Evolutionary conservation across 2,888 invertebrate species (phyloP).

Genomic region (Cryptophagus acutangulus): DNA sequence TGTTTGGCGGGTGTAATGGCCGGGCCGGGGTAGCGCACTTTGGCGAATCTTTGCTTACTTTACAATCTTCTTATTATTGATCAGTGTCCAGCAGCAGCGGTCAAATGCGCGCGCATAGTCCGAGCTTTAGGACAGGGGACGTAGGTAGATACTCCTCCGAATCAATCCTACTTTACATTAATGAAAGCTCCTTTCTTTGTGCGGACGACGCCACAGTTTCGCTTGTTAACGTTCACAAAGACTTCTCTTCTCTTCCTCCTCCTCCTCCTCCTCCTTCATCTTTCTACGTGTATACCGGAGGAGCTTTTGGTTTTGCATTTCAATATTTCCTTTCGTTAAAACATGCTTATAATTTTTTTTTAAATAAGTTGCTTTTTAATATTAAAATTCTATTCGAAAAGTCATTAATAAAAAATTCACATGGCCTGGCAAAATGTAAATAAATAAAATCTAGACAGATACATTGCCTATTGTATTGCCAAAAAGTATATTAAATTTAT

Average conservation of each 20-base stretch:
- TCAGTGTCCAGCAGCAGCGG: conserved; percentile 50
- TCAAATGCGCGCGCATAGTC: conserved; percentile 49
- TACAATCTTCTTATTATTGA: conserved; percentile 52
- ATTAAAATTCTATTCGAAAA: too few relatives aligned
- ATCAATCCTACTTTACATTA: conserved; percentile 40
- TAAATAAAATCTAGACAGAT: conserved; percentile 15
- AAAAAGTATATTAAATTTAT: conserved; percentile 34
- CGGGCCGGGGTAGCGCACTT: conserved; percentile 23
- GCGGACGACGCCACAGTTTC: conserved; percentile 30
- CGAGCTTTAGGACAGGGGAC: conserved; percentile 32
- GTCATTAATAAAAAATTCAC: too few relatives aligned
- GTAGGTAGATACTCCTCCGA: conserved; percentile 31
- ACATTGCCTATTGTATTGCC: conserved; percentile 13
- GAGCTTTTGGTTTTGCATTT: too few relatives aligned
- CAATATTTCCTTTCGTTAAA: too few relatives aligned
- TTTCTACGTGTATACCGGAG: too few relatives aligned
- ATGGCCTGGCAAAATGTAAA: too few relatives aligned
- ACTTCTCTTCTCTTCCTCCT: conserved; percentile 1
- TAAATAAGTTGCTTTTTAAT: too few relatives aligned
- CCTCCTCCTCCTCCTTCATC: neutral
- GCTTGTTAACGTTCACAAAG: conserved; percentile 27
- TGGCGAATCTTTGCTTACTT: conserved; percentile 48
- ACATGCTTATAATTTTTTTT: too few relatives aligned
- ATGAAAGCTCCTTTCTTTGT: conserved; percentile 37
- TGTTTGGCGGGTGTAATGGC: conserved; percentile 24